phyloP scores from a whole-genome alignment of 2,888 invertebrate species.

The Lasius platythorax region DNA sequence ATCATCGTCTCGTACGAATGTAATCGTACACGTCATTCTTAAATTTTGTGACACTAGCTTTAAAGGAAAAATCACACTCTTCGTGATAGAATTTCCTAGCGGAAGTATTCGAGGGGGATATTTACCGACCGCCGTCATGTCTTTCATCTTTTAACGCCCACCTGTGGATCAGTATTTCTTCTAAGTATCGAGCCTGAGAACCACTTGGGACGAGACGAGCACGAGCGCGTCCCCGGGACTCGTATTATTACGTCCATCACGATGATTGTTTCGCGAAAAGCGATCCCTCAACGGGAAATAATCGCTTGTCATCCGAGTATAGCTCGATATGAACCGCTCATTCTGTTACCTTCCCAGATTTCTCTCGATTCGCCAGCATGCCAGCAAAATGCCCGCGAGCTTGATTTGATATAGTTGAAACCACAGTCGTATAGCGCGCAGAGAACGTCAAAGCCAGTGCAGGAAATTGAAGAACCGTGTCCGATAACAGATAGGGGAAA shows the following conservation, averaged over 20 bases:
- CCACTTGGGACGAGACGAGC: constrained; percentile 6
- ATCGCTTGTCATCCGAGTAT: constrained; percentile 6
- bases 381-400: not conserved
- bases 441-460: constrained; percentile 5
- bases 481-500: constrained; percentile 25
- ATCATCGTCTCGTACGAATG: not conserved
- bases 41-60: not conserved
- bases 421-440: not conserved
- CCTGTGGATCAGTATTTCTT: constrained; percentile 67
- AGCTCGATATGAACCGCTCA: not conserved
- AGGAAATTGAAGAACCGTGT: constrained; percentile 49
- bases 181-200: constrained; percentile 42
- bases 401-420: not conserved
- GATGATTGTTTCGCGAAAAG: constrained; percentile 32
- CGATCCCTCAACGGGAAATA: constrained; percentile 35
- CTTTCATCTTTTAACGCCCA: constrained; percentile 66
- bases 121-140: constrained; percentile 36
- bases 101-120: not conserved
- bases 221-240: not conserved
- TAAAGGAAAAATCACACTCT: not conserved
- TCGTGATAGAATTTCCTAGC: not conserved
- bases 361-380: constrained; percentile 1
- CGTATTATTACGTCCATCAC: constrained; percentile 40
- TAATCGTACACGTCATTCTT: not conserved
- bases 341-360: not conserved